Conservation (phyloP, 2,113 vertebrate genomes). For the Prinia subflava region DNA sequence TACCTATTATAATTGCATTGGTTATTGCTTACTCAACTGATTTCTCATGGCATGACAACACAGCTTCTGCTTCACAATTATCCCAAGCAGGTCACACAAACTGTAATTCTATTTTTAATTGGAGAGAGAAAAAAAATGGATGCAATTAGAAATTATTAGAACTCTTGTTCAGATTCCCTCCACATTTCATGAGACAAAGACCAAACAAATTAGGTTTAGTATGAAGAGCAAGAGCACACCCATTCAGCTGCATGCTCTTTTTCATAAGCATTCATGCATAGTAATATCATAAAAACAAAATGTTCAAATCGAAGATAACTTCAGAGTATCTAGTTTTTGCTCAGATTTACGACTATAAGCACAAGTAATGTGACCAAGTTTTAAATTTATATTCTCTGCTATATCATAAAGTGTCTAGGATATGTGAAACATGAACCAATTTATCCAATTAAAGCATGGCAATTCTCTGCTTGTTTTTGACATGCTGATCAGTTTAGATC, state of each 20-base stretch:
- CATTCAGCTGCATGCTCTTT: conserved; percentile 64
- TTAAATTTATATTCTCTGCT: conserved; percentile 63
- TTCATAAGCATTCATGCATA: conserved; percentile 54
- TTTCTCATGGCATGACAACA: not conserved
- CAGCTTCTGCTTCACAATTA: not conserved
- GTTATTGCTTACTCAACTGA: not conserved
- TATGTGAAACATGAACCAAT: not conserved
- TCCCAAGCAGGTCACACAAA: not conserved
- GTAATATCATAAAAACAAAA: conserved; percentile 64
- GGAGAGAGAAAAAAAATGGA: not conserved
- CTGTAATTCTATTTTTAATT: not conserved
- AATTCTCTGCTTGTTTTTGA: conserved; percentile 64
- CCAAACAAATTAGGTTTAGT: conserved; percentile 64
- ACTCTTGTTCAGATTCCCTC: conserved; percentile 48
- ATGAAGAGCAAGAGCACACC: conserved; percentile 50
- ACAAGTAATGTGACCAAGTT: conserved; percentile 43
- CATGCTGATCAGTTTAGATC: conserved; percentile 39
- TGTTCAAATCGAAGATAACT: conserved; percentile 52
- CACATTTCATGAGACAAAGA: conserved; percentile 67
- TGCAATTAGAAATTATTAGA: conserved; percentile 53
- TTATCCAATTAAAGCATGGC: conserved; percentile 44
- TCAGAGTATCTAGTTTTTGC: conserved; percentile 47
- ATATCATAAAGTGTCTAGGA: conserved; percentile 22
- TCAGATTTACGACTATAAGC: conserved; percentile 63
- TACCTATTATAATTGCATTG: not conserved